Percentiles rank a stretch among this genome's conserved stretches.
phyloP scores from a whole-genome alignment of 2,888 invertebrate genomes.

The Aricia artaxerxes region DNA sequence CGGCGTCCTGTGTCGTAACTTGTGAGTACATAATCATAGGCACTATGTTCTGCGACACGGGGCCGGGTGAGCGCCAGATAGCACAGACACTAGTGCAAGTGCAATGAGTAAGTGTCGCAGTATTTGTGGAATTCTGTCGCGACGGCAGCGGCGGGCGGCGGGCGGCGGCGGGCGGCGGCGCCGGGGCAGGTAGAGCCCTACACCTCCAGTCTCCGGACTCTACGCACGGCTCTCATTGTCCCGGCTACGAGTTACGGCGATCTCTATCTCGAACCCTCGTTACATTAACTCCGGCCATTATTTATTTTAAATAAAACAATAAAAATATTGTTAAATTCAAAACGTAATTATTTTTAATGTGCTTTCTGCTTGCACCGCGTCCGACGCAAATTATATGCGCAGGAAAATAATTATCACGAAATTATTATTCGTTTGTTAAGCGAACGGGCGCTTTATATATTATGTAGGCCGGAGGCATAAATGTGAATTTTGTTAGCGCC shows the following conservation, averaged over 20 bases:
- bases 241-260: not conserved
- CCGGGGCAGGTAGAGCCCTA: not conserved
- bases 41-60: not conserved
- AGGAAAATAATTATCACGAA: slow-evolving; percentile 7
- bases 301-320: slow-evolving; percentile 11
- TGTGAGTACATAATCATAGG: no score
- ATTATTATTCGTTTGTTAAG: not conserved
- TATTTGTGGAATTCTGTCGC: slow-evolving; percentile 17
- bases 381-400: not conserved
- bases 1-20: no score
- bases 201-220: not conserved
- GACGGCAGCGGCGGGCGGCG: not conserved
- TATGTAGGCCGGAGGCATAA: not conserved
- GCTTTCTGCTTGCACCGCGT: not conserved
- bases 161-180: not conserved
- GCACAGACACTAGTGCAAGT: not conserved
- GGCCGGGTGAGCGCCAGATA: not conserved
- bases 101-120: not conserved
- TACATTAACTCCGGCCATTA: not conserved
- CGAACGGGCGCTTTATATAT: not conserved
- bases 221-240: not conserved
- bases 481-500: not conserved
- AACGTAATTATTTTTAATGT: not conserved
- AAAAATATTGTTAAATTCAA: not conserved
- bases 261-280: not conserved